Base-by-base conservation (phyloP, 1,140 invertebrate genomes). In the Lanistes nyassanus region DNA sequence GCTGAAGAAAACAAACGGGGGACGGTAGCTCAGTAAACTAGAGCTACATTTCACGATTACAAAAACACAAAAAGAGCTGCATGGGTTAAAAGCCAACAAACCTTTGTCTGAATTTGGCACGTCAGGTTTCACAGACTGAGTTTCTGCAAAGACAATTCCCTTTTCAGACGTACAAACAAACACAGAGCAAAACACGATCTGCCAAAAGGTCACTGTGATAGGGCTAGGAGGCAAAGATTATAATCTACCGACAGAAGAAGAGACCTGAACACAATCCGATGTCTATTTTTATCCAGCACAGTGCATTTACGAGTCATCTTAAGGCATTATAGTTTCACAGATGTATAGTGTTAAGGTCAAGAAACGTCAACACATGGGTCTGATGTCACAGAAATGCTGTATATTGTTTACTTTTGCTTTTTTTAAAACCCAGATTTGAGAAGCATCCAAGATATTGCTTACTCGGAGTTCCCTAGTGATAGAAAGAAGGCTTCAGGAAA, bases 31-130 rank as follows among this genome's bases (percentile, higher is more conserved):
- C 2, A 47, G 19, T 42, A 42, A 64, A 26, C 5, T 5, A 0
- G 19, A 34, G 26, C n/a, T 65, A 36, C 19, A 6, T 36, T 5
- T 13, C 4, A 29, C 31, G 7, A 29, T 7, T 65, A 65, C 31
- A 21, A 3, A 37, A 6, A 31, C 7, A 7, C 34, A 19, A 36
- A 19, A 6, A 34, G n/a, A 34, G n/a, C 1, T 6, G n/a, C 31
- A n/a, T 66, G 42, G n/a, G 31, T 39, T 36, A 66, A 66, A 36
- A 66, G 11, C 9, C 37, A 66, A n/a, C 70, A 37, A 42, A 72
- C 70, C 70, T 60, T 72, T 72, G 34, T 72, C 70, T 60, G 70
- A 72, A 55, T 36, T 62, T 23, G 70, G 58, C 70, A 72, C 55
- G 29, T 37, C 70, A 34, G 70, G 70, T 72, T 62, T 72, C 70